These are phyloP conservation scores for Drosophila sordidapex DNA, from an alignment of 2,888 invertebrate species.

Conservation along the genomic window DNA sequence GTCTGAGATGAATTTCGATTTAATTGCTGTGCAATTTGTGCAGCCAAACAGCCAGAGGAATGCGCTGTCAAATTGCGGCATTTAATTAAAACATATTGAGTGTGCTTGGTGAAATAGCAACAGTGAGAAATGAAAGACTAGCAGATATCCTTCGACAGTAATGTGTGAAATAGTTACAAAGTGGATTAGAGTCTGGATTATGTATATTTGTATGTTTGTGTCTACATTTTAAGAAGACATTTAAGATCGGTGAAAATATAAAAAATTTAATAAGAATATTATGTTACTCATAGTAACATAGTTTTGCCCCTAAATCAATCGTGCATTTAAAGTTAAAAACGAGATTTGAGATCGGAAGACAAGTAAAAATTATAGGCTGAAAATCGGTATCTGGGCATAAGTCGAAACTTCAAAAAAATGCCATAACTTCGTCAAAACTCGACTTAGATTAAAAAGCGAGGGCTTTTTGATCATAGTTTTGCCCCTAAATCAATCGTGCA, in stretches of 20 bases:
- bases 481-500: too few species aligned
- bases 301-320: too few species aligned
- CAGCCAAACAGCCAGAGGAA: conserved; percentile 53
- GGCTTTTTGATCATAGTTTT: too few species aligned
- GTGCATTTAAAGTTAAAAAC: too few species aligned
- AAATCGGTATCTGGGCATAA: too few species aligned
- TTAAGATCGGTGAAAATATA: neutral
- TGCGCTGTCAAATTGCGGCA: conserved; percentile 69
- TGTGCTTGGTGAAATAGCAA: conserved; percentile 10
- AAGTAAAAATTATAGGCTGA: too few species aligned
- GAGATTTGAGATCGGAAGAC: too few species aligned
- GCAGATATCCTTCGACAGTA: neutral
- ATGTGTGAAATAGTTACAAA: neutral
- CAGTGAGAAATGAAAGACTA: neutral
- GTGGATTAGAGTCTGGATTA: neutral
- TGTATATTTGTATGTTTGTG: neutral
- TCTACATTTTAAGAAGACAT: neutral
- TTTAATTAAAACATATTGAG: conserved; percentile 72
- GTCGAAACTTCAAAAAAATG: too few species aligned
- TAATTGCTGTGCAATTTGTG: conserved; percentile 79
- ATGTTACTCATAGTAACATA: neutral
- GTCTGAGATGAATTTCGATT: conserved; percentile 24
- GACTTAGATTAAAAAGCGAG: too few species aligned
- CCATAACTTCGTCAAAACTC: too few species aligned
- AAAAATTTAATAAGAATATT: neutral